These are phyloP conservation scores for Leptogaster cylindrica DNA, from an alignment of 2,888 invertebrate species.

Conservation along the genomic window DNA sequence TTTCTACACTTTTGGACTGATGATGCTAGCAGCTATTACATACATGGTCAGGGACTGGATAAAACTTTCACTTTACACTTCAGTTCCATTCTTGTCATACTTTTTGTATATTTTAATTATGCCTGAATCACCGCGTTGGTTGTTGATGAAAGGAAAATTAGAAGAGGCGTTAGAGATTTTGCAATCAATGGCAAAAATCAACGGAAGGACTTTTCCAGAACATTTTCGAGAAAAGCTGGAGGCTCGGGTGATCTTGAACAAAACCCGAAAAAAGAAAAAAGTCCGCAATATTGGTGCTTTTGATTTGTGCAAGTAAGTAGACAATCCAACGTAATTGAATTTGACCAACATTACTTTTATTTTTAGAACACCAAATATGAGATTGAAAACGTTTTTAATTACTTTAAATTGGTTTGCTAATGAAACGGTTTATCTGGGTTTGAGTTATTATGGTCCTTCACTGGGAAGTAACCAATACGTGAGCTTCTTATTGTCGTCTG, in stretches of 20 bases:
- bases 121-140: conserved; percentile 91
- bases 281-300: conserved; percentile 60
- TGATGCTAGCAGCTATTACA: conserved; percentile 82
- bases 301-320: conserved; percentile 57
- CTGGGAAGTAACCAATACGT: conserved; percentile 87
- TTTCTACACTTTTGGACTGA: conserved; percentile 86
- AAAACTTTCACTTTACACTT: conserved; percentile 78
- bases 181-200: conserved; percentile 77
- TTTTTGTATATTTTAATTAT: conserved; percentile 85
- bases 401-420: conserved; percentile 92
- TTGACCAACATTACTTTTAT: neutral
- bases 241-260: conserved; percentile 72
- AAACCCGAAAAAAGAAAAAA: conserved; percentile 66
- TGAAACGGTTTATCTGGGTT: conserved; percentile 89
- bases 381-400: conserved; percentile 83
- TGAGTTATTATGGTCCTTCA: conserved; percentile 90
- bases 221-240: conserved; percentile 76
- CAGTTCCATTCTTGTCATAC: conserved; percentile 83
- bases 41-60: conserved; percentile 87
- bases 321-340: neutral
- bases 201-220: conserved; percentile 76
- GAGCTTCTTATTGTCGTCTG: conserved; percentile 85
- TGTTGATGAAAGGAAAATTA: conserved; percentile 80
- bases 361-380: conserved; percentile 81
- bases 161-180: conserved; percentile 83